Conservation (phyloP, 2,888 invertebrate species). For the Athalia rosae region DNA sequence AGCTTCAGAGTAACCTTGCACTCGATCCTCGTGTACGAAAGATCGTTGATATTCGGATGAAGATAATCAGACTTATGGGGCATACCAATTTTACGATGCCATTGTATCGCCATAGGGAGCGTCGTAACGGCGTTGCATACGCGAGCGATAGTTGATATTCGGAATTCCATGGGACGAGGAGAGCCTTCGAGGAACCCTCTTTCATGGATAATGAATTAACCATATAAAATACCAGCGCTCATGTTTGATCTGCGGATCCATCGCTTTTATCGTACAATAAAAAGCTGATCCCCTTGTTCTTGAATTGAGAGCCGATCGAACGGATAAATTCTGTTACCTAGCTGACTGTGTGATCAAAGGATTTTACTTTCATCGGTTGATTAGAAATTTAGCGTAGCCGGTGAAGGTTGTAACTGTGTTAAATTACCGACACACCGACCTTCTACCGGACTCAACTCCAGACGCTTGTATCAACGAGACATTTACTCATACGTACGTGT, state of each 20-base stretch:
- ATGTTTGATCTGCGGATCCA: neutral
- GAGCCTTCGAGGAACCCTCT: no score
- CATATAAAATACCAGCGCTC: neutral
- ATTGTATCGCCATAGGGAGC: no score
- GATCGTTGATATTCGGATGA: no score
- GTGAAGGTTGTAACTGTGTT: neutral
- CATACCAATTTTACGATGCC: no score
- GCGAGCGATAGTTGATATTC: no score
- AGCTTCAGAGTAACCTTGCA: no score
- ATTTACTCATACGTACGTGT: neutral
- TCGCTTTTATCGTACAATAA: neutral
- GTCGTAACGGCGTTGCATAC: no score
- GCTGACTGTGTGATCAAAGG: neutral
- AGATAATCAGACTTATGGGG: no score
- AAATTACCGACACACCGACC: neutral
- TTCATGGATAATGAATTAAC: neutral
- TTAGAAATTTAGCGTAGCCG: constrained; percentile 2
- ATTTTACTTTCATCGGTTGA: constrained; percentile 10
- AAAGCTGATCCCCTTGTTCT: neutral
- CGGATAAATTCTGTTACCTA: neutral
- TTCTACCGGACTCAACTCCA: no score
- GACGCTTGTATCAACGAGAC: neutral
- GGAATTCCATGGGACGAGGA: no score
- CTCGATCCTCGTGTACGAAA: no score
- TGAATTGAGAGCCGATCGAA: constrained; percentile 8